Conservation (phyloP, 2,797 vertebrate genomes). For the Phaenicophaeus curvirostris region DNA sequence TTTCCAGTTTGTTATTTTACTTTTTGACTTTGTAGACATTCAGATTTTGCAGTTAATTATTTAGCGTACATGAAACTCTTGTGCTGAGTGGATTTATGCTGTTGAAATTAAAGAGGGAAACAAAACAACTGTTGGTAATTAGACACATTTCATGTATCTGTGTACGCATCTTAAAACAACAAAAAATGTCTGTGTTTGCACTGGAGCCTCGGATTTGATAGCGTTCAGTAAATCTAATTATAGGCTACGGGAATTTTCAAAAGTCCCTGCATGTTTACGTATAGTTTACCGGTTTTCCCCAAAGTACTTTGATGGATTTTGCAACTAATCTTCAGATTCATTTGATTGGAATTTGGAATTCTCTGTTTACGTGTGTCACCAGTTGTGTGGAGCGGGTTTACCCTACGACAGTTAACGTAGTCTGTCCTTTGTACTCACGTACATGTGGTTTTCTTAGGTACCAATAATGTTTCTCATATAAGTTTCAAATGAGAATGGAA, state of each 20-base stretch:
- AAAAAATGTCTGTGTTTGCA: slow-evolving; percentile 30
- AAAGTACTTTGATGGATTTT: slow-evolving; percentile 54
- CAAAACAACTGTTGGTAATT: slow-evolving; percentile 59
- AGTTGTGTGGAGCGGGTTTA: not conserved
- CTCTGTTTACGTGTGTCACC: slow-evolving; percentile 13
- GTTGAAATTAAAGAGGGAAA: slow-evolving; percentile 46
- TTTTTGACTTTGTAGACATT: not conserved
- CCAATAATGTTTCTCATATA: slow-evolving; percentile 3
- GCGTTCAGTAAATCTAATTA: slow-evolving; percentile 51
- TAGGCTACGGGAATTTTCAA: not conserved
- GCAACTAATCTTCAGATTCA: slow-evolving; percentile 57
- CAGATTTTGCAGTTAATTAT: slow-evolving; percentile 38
- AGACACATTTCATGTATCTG: slow-evolving; percentile 52
- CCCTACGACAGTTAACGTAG: not conserved
- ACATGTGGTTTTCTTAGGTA: not conserved
- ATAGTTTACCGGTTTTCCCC: not conserved
- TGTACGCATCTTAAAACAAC: slow-evolving; percentile 35
- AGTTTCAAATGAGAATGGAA: slow-evolving; percentile 62
- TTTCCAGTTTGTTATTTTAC: not conserved
- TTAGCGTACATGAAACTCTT: not conserved
- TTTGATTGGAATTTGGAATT: slow-evolving; percentile 52
- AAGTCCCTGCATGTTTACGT: slow-evolving; percentile 9
- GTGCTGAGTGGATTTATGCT: slow-evolving; percentile 36
- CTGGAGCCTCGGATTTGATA: not conserved
- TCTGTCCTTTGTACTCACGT: not conserved